Percentiles rank a stretch among this genome's conserved stretches.
Conservation (phyloP, 2,888 invertebrate genomes). For the Choreutis nemorana region DNA sequence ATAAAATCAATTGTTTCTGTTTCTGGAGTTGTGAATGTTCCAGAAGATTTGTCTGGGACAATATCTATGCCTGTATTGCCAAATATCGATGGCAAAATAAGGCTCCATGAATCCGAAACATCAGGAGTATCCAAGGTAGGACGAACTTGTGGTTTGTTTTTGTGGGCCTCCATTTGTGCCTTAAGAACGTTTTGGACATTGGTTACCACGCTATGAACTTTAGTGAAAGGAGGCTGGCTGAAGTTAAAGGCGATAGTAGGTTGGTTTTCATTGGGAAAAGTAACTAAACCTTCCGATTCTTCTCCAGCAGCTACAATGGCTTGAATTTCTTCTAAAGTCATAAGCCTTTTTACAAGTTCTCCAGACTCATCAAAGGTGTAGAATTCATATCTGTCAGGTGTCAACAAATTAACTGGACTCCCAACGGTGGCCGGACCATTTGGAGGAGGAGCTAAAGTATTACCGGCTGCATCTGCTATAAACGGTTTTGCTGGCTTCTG, state of each 20-base stretch:
- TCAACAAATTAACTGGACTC: slow-evolving; percentile 81
- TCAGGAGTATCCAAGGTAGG: slow-evolving; percentile 74
- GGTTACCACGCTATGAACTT: slow-evolving; percentile 81
- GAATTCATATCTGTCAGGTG: slow-evolving; percentile 86
- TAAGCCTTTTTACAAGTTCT: slow-evolving; percentile 80
- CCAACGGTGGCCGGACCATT: slow-evolving; percentile 69
- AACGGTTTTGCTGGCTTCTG: slow-evolving; percentile 63
- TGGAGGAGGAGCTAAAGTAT: slow-evolving; percentile 71
- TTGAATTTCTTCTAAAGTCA: slow-evolving; percentile 87
- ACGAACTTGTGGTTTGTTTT: slow-evolving; percentile 48
- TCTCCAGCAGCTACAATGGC: slow-evolving; percentile 85
- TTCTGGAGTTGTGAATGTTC: slow-evolving; percentile 41
- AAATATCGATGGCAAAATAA: slow-evolving; percentile 82
- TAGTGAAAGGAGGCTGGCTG: slow-evolving; percentile 68
- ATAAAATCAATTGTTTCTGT: slow-evolving; percentile 45
- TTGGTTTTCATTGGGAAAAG: slow-evolving; percentile 55
- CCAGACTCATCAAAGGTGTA: slow-evolving; percentile 87
- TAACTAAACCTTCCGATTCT: slow-evolving; percentile 67
- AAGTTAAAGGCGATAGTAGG: slow-evolving; percentile 54
- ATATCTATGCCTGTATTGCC: slow-evolving; percentile 73
- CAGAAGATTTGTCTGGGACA: slow-evolving; percentile 57
- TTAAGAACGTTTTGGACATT: slow-evolving; percentile 86
- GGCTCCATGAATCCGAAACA: slow-evolving; percentile 80
- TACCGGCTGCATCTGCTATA: slow-evolving; percentile 74
- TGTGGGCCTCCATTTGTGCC: slow-evolving; percentile 75